Conservation (phyloP, 1,140 invertebrate genomes). For the Frieseomelitta varia region DNA sequence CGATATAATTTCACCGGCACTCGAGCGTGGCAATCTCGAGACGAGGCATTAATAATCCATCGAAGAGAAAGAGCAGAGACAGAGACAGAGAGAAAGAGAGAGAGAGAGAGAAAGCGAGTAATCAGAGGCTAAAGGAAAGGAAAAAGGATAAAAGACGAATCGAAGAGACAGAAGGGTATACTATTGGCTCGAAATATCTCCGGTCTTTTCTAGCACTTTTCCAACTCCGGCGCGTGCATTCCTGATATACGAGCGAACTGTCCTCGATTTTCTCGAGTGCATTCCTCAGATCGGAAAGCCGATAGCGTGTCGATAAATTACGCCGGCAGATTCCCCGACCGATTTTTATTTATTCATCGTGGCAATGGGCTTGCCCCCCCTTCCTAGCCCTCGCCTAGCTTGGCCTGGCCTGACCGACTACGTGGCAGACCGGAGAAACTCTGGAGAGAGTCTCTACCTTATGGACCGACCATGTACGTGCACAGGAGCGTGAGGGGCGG, state of each 20-base stretch:
- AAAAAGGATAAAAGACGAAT: constrained; percentile 3
- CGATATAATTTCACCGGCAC: constrained; percentile 25
- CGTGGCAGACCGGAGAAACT: background rate
- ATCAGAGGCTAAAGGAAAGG: background rate
- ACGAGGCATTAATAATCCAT: constrained; percentile 41
- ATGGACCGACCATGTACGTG: background rate
- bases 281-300: constrained; percentile 41
- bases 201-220: constrained; percentile 6
- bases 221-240: constrained; percentile 18
- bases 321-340: constrained; percentile 39
- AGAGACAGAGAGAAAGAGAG: background rate
- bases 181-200: constrained; percentile 23
- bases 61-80: background rate
- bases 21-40: background rate
- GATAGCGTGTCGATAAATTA: constrained; percentile 65
- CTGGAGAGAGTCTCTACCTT: background rate
- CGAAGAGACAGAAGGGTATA: background rate
- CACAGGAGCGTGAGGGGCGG: background rate
- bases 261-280: constrained; percentile 57
- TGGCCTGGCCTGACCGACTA: background rate
- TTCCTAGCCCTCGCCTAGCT: background rate
- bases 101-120: background rate
- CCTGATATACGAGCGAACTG: constrained; percentile 30
- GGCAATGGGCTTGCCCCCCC: background rate
- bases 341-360: constrained; percentile 66